phyloP scores from a whole-genome alignment of 1,140 invertebrate genomes.

The Hyles euphorbiae region DNA sequence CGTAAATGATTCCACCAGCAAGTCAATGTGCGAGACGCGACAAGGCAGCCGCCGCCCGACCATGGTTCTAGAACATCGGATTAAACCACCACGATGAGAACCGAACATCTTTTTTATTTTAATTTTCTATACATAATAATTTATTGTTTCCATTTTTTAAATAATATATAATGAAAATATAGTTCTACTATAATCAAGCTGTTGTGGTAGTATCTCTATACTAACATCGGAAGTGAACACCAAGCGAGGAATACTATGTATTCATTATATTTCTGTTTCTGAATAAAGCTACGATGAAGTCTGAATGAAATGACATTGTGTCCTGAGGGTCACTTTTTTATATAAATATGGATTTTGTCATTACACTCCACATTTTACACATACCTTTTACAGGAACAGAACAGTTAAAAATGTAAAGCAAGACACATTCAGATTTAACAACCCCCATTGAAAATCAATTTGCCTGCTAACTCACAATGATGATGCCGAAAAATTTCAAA shows the following conservation, averaged over 20 bases:
- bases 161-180: slow-evolving; percentile 75
- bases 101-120: slow-evolving; percentile 60
- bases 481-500: too few relatives aligned
- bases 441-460: too few relatives aligned
- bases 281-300: slow-evolving; percentile 61
- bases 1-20: slow-evolving; percentile 60
- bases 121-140: slow-evolving; percentile 61
- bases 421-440: too few relatives aligned
- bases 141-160: slow-evolving; percentile 75
- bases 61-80: slow-evolving; percentile 41
- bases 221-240: slow-evolving; percentile 2
- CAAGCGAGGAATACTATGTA: slow-evolving; percentile 56
- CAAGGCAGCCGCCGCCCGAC: slow-evolving; percentile 33
- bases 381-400: too few relatives aligned
- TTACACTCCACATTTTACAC: slow-evolving; percentile 27
- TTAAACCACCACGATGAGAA: slow-evolving; percentile 51
- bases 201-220: slow-evolving; percentile 54
- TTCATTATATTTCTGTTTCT: slow-evolving; percentile 48
- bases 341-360: slow-evolving; percentile 42
- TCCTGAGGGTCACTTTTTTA: slow-evolving; percentile 33
- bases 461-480: too few relatives aligned
- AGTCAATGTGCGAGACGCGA: slow-evolving; percentile 11
- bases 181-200: slow-evolving; percentile 65
- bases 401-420: too few relatives aligned
- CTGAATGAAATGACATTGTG: slow-evolving; percentile 51